Evolutionary conservation across 2,797 vertebrate genomes (phyloP).

Genomic region (Propithecus perrieri): DNA sequence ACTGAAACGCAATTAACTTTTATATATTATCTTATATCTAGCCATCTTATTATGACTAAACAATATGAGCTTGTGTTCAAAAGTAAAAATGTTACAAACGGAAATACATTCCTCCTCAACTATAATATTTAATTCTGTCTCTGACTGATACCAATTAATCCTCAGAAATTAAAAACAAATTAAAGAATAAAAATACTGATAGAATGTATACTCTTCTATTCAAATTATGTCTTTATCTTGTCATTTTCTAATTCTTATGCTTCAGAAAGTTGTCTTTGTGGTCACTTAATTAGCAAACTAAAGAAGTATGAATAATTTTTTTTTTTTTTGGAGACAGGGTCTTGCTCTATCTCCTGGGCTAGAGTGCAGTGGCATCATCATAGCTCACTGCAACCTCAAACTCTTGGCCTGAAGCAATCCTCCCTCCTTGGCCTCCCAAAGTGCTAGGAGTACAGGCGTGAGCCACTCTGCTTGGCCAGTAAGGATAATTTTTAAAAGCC

Average conservation of each 20-base stretch:
- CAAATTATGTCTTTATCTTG: neutral
- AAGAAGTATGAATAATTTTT: neutral
- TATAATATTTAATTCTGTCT: neutral
- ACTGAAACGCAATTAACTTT: neutral
- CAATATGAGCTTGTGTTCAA: neutral
- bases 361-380: no score
- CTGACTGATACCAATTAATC: neutral
- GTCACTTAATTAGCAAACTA: neutral
- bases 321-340: no score
- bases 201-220: neutral
- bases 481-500: neutral
- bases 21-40: neutral
- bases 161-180: constrained; percentile 35
- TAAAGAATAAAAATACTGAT: neutral
- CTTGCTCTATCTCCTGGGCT: no score
- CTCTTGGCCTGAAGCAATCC: no score
- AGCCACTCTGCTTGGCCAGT: no score
- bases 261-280: neutral
- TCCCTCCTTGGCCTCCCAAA: no score
- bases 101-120: neutral
- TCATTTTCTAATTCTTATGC: neutral
- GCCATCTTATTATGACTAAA: constrained; percentile 5
- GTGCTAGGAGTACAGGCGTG: no score
- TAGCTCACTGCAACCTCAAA: no score
- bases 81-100: constrained; percentile 32